phyloP scores from a whole-genome alignment of 2,888 invertebrate species.

The Agrochola lota region DNA sequence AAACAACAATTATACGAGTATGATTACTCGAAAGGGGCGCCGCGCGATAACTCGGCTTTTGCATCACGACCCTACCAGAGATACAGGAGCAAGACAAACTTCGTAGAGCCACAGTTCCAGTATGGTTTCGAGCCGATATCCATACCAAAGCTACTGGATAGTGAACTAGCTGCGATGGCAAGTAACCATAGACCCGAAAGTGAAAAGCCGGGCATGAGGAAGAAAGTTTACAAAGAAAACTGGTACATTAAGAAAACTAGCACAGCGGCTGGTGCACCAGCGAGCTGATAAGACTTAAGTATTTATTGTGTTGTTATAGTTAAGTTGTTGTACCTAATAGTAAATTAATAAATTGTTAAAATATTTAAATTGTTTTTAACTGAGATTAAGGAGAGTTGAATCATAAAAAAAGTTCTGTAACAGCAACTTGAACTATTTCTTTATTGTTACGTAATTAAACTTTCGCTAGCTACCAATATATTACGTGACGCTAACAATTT shows the following conservation, averaged over 20 bases:
- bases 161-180: constrained; percentile 86
- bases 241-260: constrained; percentile 88
- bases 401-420: constrained; percentile 33
- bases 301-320: constrained; percentile 78
- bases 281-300: constrained; percentile 81
- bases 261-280: constrained; percentile 80
- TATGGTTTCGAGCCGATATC: constrained; percentile 87
- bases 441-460: constrained; percentile 78
- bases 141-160: constrained; percentile 82
- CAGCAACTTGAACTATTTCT: constrained; percentile 58
- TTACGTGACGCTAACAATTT: constrained; percentile 83
- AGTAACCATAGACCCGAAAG: constrained; percentile 83
- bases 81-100: constrained; percentile 80
- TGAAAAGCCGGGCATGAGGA: constrained; percentile 83
- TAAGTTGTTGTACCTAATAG: constrained; percentile 69
- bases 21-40: constrained; percentile 78
- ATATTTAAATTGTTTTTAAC: constrained; percentile 47
- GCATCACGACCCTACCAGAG: constrained; percentile 79
- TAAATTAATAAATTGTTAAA: constrained; percentile 66
- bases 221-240: constrained; percentile 87
- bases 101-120: constrained; percentile 87
- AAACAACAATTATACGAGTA: constrained; percentile 78
- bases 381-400: constrained; percentile 22
- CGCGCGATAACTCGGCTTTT: constrained; percentile 79
- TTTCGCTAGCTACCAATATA: constrained; percentile 84